Percentiles rank a stretch among this genome's conserved stretches.
These are phyloP conservation scores for Oreonectes daqikongensis DNA, from an alignment of 2,797 vertebrate species.

Conservation along the genomic window DNA sequence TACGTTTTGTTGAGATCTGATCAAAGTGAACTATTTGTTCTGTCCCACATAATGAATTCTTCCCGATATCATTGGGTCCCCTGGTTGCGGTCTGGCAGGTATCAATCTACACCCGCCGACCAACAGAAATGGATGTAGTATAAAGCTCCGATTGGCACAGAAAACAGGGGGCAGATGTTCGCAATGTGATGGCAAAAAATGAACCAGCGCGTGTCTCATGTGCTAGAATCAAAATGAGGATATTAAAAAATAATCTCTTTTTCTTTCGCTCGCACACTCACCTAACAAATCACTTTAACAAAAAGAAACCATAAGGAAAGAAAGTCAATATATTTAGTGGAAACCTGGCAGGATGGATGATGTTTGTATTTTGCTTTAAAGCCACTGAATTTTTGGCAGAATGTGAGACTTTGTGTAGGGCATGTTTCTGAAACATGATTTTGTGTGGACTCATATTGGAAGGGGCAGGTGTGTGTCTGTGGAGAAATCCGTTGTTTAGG, in stretches of 20 bases:
- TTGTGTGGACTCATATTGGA: neutral
- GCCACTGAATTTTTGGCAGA: neutral
- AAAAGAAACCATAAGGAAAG: neutral
- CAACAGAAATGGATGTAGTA: conserved; percentile 46
- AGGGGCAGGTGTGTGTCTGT: conserved; percentile 32
- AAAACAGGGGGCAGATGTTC: conserved; percentile 62
- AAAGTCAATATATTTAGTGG: neutral
- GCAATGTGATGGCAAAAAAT: conserved; percentile 57
- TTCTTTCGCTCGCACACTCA: conserved; percentile 9
- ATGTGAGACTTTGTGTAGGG: neutral
- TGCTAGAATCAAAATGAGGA: conserved; percentile 59
- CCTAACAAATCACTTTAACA: neutral
- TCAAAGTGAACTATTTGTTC: too few species aligned
- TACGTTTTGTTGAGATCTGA: neutral
- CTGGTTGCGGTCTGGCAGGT: too few species aligned
- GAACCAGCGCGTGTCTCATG: conserved; percentile 49
- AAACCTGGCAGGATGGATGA: neutral
- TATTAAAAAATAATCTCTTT: conserved; percentile 31
- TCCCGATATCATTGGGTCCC: too few species aligned
- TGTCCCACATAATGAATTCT: conserved; percentile 17
- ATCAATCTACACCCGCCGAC: conserved; percentile 23
- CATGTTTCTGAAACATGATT: conserved; percentile 15
- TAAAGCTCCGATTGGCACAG: conserved; percentile 43
- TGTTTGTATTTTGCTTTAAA: conserved; percentile 13
- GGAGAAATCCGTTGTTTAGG: conserved; percentile 27